Evolutionary conservation across 1,140 invertebrate species (phyloP).

Genomic region (Brachionus manjavacas): DNA sequence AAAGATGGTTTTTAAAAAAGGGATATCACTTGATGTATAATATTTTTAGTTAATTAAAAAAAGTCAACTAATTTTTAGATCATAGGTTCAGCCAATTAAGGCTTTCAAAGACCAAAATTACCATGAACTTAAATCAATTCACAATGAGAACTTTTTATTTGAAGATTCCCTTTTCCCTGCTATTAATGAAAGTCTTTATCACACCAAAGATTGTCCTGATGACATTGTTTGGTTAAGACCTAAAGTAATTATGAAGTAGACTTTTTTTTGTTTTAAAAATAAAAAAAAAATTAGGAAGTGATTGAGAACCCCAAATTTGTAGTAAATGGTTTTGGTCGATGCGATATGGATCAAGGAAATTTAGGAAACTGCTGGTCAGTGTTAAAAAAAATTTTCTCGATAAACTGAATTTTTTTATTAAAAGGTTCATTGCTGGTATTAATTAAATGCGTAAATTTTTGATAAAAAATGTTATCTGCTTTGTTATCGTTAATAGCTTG

Average conservation of each 20-base stretch:
- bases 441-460: background rate
- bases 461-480: background rate
- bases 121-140: slow-evolving; percentile 46
- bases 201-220: background rate
- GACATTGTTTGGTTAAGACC: slow-evolving; percentile 32
- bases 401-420: background rate
- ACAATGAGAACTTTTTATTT: slow-evolving; percentile 61
- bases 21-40: background rate
- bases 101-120: slow-evolving; percentile 44
- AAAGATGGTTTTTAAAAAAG: background rate
- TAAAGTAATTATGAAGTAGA: background rate
- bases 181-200: slow-evolving; percentile 60
- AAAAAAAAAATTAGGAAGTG: slow-evolving; percentile 45
- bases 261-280: too few species aligned
- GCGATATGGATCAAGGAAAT: slow-evolving; percentile 66
- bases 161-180: slow-evolving; percentile 68
- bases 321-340: slow-evolving; percentile 52
- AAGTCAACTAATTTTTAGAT: background rate
- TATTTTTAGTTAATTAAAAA: background rate
- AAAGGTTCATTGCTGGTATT: slow-evolving; percentile 30
- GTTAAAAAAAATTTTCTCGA: too few species aligned
- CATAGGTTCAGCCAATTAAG: background rate
- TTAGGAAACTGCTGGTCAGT: slow-evolving; percentile 65
- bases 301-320: slow-evolving; percentile 50
- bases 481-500: slow-evolving; percentile 66